Evolutionary conservation across 2,113 vertebrate species (phyloP).

Genomic region (Copsychus sechellarum): DNA sequence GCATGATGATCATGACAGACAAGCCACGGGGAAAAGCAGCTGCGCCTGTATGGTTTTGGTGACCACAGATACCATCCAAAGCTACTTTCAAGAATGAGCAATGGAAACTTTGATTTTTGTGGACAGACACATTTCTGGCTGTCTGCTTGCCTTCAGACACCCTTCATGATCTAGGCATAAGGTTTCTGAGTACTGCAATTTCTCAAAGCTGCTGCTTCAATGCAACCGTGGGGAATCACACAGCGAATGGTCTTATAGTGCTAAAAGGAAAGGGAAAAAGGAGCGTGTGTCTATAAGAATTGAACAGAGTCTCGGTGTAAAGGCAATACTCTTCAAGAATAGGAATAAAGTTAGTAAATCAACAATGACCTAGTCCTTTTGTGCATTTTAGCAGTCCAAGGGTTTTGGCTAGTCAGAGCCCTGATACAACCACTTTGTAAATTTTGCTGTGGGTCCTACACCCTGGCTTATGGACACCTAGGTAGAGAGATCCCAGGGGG

Average conservation of each 20-base stretch:
- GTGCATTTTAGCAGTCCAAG: neutral
- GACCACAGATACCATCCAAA: neutral
- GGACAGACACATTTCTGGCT: neutral
- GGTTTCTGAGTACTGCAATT: neutral
- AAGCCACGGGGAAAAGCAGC: neutral
- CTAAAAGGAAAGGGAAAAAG: neutral
- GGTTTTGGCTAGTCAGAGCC: neutral
- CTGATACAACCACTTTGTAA: neutral
- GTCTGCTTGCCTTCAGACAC: neutral
- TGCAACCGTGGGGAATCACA: neutral
- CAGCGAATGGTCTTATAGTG: neutral
- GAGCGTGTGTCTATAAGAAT: fast-evolving
- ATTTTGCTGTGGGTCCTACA: neutral
- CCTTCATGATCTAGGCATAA: neutral
- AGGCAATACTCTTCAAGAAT: neutral
- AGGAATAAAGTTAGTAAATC: neutral
- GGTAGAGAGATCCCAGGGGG: fast-evolving
- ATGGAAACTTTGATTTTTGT: neutral
- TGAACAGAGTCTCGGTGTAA: neutral
- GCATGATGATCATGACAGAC: neutral
- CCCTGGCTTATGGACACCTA: fast-evolving
- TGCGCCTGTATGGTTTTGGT: neutral
- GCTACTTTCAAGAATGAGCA: neutral
- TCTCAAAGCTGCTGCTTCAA: neutral
- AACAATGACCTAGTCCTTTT: neutral